These are phyloP conservation scores for Timema cristinae DNA, from an alignment of 2,888 invertebrate genomes.

Conservation along the genomic window DNA sequence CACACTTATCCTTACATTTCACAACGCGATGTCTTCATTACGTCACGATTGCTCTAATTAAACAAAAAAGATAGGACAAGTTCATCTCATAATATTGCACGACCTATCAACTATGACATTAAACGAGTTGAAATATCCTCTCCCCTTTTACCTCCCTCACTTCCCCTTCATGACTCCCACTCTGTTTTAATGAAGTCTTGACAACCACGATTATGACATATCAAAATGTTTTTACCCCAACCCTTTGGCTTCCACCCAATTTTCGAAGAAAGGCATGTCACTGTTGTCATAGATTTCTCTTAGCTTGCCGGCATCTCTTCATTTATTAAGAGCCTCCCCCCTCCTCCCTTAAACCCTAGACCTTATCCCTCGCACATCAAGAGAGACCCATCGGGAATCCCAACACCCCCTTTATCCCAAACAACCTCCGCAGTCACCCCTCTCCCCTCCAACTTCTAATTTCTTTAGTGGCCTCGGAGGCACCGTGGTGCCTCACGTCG, in stretches of 20 bases:
- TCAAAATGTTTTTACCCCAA: conserved; percentile 12
- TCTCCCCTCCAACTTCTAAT: conserved; percentile 20
- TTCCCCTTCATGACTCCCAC: not conserved
- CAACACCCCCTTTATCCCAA: not conserved
- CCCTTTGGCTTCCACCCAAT: conserved; percentile 17
- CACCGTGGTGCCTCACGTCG: conserved; percentile 18
- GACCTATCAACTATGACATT: too few species aligned
- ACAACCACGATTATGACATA: conserved; percentile 16
- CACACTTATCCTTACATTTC: too few species aligned
- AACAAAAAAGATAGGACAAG: too few species aligned
- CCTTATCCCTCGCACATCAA: not conserved
- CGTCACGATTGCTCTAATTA: too few species aligned
- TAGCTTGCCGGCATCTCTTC: conserved; percentile 18
- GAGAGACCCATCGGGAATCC: not conserved
- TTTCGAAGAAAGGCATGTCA: conserved; percentile 5
- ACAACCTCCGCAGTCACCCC: not conserved
- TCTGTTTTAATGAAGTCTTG: conserved; percentile 19
- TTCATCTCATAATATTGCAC: too few species aligned
- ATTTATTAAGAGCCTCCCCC: conserved; percentile 25
- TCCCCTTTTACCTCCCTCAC: too few species aligned
- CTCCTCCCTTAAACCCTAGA: not conserved
- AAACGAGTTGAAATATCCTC: too few species aligned
- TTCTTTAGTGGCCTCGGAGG: conserved; percentile 25
- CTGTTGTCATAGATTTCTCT: too few species aligned
- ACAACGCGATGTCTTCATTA: too few species aligned